Evolutionary conservation across 2,888 invertebrate species (phyloP).

Genomic region (Ethmia dodecea): DNA sequence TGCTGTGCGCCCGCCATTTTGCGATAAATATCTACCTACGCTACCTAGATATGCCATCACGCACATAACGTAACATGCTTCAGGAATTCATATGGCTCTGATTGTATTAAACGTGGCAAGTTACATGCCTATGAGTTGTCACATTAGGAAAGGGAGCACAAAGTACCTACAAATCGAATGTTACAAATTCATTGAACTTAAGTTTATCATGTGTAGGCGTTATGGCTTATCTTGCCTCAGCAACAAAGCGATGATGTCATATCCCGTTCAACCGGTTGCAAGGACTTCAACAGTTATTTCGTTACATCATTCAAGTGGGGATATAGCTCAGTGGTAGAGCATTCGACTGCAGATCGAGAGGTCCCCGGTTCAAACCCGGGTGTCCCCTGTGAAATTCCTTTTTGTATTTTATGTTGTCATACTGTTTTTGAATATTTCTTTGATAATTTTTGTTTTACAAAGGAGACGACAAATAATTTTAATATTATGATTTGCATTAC

Average conservation of each 20-base stretch:
- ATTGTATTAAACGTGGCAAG: too few relatives aligned
- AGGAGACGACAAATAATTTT: not conserved
- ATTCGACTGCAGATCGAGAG: constrained; percentile 54
- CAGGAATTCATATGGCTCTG: too few relatives aligned
- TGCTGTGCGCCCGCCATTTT: too few relatives aligned
- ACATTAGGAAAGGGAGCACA: too few relatives aligned
- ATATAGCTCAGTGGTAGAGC: constrained; percentile 56
- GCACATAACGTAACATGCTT: too few relatives aligned
- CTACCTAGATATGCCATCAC: too few relatives aligned
- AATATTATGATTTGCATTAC: too few relatives aligned
- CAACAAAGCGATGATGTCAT: constrained; percentile 10
- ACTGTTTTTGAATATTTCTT: too few relatives aligned
- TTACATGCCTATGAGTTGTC: too few relatives aligned
- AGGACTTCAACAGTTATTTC: constrained; percentile 3
- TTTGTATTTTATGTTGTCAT: constrained; percentile 9
- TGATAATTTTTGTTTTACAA: not conserved
- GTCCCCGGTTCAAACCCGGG: constrained; percentile 56
- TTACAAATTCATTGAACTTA: too few relatives aligned
- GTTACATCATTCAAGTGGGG: constrained; percentile 23
- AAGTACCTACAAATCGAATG: too few relatives aligned
- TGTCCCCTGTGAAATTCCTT: constrained; percentile 29
- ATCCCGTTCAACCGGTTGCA: constrained; percentile 4
- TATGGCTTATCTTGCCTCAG: constrained; percentile 5
- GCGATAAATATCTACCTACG: too few relatives aligned
- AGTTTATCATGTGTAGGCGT: not conserved